Evolutionary conservation across 2,888 invertebrate genomes (phyloP), one percentile per base, ranked within the genome.

Genomic region (Thysanoteuthis rhombus): DNA sequence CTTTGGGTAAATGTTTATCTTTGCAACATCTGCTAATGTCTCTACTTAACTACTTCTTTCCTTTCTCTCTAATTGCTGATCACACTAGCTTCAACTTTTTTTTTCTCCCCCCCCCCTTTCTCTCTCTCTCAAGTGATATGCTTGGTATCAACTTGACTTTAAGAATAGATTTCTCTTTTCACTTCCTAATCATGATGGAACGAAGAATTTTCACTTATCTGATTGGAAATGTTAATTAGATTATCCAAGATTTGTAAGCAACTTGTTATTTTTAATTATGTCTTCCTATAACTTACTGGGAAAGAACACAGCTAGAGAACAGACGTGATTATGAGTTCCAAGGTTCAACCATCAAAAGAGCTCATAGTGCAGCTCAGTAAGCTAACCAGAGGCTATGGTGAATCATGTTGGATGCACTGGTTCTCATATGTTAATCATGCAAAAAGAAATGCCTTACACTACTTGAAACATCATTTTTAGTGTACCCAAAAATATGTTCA

Each of bases 1-100:
- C 75, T 75, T 75, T 75, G 75, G 75, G 75, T n/a, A 75, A 75
- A 75, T 75, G 75, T 75, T 75, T 75, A 75, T 75, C 75, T 75
- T 75, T n/a, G 75, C 75, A 75, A 75, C 75, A 75, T 75, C 75
- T 36, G 75, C n/a, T 75, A 75, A 75, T 75, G 75, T 75, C 75
- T 75, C 75, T 75, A n/a, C 75, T 75, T 75, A 75, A 75, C n/a
- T 16, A 75, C 75, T 75, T 75, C n/a, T 75, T 75, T 75, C 75
- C n/a, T 75, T n/a, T 75, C 58, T 58, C 32, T 58, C 75, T 75
- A 75, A 75, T 75, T 75, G 36, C 75, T 75, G 75, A 75, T 75
- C 75, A n/a, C 90, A 12, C 39, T 39, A 32, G 2, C 90, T 90
- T 90, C 36, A 36, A n/a, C 75, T 36, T 75, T 36, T 75, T 75